phyloP scores from a whole-genome alignment of 2,888 invertebrate species.

The Malthinus flaveolus region DNA sequence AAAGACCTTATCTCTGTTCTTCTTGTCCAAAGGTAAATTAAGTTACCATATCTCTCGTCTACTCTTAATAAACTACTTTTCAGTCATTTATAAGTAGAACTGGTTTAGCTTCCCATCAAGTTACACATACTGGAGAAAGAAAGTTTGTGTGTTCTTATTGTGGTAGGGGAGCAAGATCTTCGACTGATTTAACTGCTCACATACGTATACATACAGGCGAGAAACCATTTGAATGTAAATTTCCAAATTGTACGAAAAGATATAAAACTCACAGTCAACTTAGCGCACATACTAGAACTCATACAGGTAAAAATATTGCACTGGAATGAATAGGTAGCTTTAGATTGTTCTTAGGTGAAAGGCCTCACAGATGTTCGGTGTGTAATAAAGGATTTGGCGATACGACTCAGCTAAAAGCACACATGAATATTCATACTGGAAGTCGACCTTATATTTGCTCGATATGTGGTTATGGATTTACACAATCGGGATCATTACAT shows the following conservation, averaged over 20 bases:
- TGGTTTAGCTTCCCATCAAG: slow-evolving; percentile 38
- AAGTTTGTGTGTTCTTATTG: slow-evolving; percentile 39
- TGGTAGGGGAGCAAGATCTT: slow-evolving; percentile 38
- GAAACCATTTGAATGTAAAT: slow-evolving; percentile 40
- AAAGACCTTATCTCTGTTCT: slow-evolving; percentile 40
- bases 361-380: slow-evolving; percentile 37
- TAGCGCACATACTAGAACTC: slow-evolving; percentile 38
- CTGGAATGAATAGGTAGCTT: not conserved
- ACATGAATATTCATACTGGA: slow-evolving; percentile 40
- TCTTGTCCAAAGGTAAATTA: slow-evolving; percentile 38
- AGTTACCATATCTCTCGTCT: not conserved
- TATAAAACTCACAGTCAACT: slow-evolving; percentile 43
- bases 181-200: slow-evolving; percentile 39
- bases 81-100: slow-evolving; percentile 40
- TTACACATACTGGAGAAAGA: slow-evolving; percentile 41
- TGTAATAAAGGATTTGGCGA: slow-evolving; percentile 40
- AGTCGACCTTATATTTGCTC: slow-evolving; percentile 38
- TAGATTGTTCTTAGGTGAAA: slow-evolving; percentile 36
- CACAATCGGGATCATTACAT: slow-evolving; percentile 39
- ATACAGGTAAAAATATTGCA: slow-evolving; percentile 35
- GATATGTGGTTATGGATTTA: slow-evolving; percentile 37
- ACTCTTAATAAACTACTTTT: slow-evolving; percentile 7
- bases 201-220: slow-evolving; percentile 41
- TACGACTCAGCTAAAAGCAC: slow-evolving; percentile 38
- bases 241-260: slow-evolving; percentile 38